Evolutionary conservation across 35 echinoderm and acorn worm genomes (phyloP).

Genomic region (Lytechinus variegatus): DNA sequence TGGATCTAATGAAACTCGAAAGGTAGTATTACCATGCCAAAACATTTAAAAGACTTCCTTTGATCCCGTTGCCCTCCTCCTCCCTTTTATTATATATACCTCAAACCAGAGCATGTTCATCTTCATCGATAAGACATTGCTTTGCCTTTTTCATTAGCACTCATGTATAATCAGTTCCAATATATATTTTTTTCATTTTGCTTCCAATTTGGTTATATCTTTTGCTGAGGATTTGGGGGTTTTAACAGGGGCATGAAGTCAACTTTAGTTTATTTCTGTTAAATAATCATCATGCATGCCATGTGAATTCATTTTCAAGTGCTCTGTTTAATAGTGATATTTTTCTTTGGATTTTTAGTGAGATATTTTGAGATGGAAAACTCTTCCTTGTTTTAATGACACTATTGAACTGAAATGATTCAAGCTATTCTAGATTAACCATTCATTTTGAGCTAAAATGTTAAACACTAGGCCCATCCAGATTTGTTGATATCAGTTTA

Average conservation of each 20-base stretch:
- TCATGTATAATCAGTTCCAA: background rate
- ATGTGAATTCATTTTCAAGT: background rate
- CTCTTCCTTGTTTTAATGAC: too few species aligned
- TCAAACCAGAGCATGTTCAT: background rate
- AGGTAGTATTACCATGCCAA: constrained; percentile 30
- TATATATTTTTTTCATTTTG: background rate
- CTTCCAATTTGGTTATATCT: background rate
- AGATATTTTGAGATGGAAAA: too few species aligned
- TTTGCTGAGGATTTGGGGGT: background rate
- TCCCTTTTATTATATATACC: background rate
- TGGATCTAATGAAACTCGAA: constrained; percentile 20
- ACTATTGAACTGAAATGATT: too few species aligned
- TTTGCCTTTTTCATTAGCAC: background rate
- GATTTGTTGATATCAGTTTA: too few species aligned
- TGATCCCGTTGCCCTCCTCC: background rate
- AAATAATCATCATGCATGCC: background rate
- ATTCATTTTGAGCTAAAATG: too few species aligned
- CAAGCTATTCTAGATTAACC: too few species aligned
- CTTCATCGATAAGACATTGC: background rate
- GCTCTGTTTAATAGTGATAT: too few species aligned
- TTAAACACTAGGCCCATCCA: too few species aligned
- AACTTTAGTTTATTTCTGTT: background rate
- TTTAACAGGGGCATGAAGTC: background rate
- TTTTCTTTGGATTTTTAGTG: too few species aligned
- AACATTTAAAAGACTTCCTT: background rate